Base-by-base conservation (phyloP, 1,140 invertebrate genomes). In the Arctopsyche grandis region DNA sequence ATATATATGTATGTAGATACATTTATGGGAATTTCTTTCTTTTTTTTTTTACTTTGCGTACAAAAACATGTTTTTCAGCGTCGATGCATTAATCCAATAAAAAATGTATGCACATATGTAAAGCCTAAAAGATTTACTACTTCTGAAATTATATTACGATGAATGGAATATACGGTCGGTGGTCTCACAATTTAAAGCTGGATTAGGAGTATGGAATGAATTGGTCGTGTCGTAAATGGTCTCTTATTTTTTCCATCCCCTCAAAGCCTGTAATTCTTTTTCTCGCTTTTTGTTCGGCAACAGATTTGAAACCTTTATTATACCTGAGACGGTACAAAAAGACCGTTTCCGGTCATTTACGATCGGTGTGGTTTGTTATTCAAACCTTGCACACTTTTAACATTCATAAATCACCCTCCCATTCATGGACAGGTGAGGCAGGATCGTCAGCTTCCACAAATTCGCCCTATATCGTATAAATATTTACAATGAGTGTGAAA, bases 331-430 rank as follows among this genome's bases (percentile, higher is more conserved):
- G 1, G 71, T 56, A 29, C 48, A 74, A 74, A 74, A 74, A 56
- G 71, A 74, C 12, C 12, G n/a, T 48, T 56, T 74, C 71, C 71
- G 71, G 71, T 74, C 71, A 74, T 74, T 74, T 74, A 56, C 43
- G 22, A 74, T 74, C 52, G 46, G 16, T 22, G 44, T 66, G 24
- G 21, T 22, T 74, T 48, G 26, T 22, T 21, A 71, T 66, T 66
- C 16, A 66, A 66, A 66, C 1, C 24, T 66, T 22, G 16, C 10
- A 52, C 16, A 3, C 12, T 29, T 74, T 26, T 10, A 1, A 29
- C 46, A 48, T 24, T 74, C 43, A 74, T 74, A 74, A 74, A 74
- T 74, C 69, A 46, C 69, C 21, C 24, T 66, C 63, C 16, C 22
- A 66, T 66, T 16, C 63, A 21, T 4, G 63, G 63, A 24, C 63